phyloP scores from a whole-genome alignment of 2,797 vertebrate genomes.

The Crenichthys baileyi region DNA sequence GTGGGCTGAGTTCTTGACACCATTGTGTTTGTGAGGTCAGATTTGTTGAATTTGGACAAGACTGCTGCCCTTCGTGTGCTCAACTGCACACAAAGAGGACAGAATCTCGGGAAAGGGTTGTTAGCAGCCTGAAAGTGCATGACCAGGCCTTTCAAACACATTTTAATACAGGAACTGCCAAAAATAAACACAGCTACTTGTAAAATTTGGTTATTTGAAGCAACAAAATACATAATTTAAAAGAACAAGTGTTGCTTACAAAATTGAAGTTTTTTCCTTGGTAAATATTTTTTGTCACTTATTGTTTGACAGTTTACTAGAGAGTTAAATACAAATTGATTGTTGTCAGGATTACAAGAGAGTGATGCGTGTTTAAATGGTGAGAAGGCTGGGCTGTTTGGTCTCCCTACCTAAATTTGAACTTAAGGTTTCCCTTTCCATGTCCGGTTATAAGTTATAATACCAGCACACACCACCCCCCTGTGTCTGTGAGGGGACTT shows the following conservation, averaged over 20 bases:
- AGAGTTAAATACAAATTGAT: conserved; percentile 56
- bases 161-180: conserved; percentile 48
- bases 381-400: conserved; percentile 70
- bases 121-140: conserved; percentile 35
- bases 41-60: conserved; percentile 74
- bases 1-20: conserved; percentile 50
- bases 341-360: conserved; percentile 51
- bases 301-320: conserved; percentile 65
- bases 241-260: conserved; percentile 31
- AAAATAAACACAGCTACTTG: conserved; percentile 37
- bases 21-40: conserved; percentile 75
- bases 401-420: conserved; percentile 69
- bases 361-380: conserved; percentile 54
- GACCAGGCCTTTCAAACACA: conserved; percentile 21
- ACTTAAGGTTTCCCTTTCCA: conserved; percentile 62
- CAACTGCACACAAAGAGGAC: conserved; percentile 34
- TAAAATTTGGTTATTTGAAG: conserved; percentile 12
- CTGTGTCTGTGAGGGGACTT: conserved; percentile 25
- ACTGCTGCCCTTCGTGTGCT: conserved; percentile 43
- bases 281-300: conserved; percentile 73
- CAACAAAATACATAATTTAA: conserved; percentile 31
- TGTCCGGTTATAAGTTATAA: conserved; percentile 61
- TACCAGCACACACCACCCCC: conserved; percentile 44
- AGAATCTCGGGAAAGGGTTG: conserved; percentile 37
- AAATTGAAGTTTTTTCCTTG: conserved; percentile 47